Evolutionary conservation across 2,113 vertebrate genomes (phyloP).

Genomic region (Bothrops jararaca): DNA sequence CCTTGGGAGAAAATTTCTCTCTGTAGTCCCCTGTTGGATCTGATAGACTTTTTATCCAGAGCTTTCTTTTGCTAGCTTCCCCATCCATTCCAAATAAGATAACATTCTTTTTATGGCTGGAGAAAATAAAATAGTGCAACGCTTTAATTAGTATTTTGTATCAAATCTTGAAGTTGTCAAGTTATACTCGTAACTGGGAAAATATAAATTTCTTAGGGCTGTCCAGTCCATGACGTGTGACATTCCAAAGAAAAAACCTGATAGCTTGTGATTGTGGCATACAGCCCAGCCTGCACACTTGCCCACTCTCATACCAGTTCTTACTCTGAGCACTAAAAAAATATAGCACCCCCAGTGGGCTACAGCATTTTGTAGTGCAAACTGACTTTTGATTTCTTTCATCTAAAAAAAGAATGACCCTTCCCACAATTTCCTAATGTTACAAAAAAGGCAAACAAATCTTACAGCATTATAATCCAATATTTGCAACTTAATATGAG

Average conservation of each 20-base stretch:
- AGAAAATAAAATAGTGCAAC: background rate
- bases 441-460: background rate
- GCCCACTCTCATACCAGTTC: background rate
- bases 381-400: background rate
- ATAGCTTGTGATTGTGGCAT: background rate
- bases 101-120: background rate
- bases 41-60: background rate
- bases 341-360: background rate
- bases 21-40: background rate
- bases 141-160: background rate
- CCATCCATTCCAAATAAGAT: background rate
- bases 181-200: background rate
- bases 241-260: background rate
- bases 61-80: background rate
- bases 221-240: background rate
- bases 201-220: background rate
- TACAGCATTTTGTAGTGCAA: background rate
- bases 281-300: background rate
- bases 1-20: background rate
- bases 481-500: background rate
- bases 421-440: background rate
- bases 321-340: background rate
- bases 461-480: background rate
- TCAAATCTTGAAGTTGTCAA: background rate
- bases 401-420: background rate